phyloP scores from a whole-genome alignment of 2,113 vertebrate species.

The Coturnix japonica region DNA sequence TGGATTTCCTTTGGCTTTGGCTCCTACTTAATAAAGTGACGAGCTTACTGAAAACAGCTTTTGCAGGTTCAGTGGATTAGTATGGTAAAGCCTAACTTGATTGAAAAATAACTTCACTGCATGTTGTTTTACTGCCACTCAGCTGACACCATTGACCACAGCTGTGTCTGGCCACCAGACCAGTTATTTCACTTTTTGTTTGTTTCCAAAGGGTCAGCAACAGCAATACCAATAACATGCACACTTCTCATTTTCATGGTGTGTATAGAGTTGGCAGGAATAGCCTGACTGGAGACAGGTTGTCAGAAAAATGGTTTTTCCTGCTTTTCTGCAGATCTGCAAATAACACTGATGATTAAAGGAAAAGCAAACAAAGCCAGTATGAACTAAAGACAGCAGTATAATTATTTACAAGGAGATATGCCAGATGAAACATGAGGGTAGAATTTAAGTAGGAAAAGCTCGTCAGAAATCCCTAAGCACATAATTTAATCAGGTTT shows the following conservation, averaged over 20 bases:
- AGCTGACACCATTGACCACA: constrained; percentile 31
- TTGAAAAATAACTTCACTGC: constrained; percentile 78
- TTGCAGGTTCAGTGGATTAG: constrained; percentile 72
- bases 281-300: neutral
- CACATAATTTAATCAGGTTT: constrained; percentile 34
- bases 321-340: neutral
- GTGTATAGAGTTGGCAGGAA: neutral
- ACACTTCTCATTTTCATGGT: neutral
- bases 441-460: constrained; percentile 18
- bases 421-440: constrained; percentile 1
- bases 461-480: constrained; percentile 46
- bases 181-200: constrained; percentile 48
- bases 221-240: neutral
- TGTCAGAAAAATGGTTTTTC: neutral
- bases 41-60: constrained; percentile 61
- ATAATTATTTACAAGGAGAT: neutral
- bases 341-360: neutral
- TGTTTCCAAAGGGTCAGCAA: constrained; percentile 50
- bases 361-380: neutral
- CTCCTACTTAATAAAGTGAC: constrained; percentile 67
- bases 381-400: neutral
- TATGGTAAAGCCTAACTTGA: constrained; percentile 74
- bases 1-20: constrained; percentile 59
- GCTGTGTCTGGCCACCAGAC: neutral
- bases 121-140: constrained; percentile 49